Conservation (phyloP, 1,140 invertebrate genomes). For the Diploscapter pachys region DNA sequence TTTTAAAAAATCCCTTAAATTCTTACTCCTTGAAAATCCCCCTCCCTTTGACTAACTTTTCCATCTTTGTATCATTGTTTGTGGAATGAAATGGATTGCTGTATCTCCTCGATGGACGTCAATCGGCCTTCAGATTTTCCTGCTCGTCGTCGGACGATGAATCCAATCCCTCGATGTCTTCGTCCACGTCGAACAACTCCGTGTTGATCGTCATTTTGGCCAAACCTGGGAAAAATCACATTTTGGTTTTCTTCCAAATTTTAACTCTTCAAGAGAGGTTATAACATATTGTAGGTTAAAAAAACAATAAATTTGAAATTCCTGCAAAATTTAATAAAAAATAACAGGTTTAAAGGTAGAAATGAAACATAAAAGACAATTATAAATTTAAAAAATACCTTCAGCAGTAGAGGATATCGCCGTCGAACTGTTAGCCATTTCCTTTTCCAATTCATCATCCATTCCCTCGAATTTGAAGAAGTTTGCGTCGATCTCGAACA, state of each 20-base stretch:
- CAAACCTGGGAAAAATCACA: conserved; percentile 16
- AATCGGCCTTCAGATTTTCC: background rate
- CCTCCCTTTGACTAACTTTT: too few species aligned
- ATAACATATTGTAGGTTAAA: conserved; percentile 12
- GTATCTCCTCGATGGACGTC: too few species aligned
- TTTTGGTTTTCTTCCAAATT: conserved; percentile 3
- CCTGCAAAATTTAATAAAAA: too few species aligned
- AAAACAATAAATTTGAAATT: background rate
- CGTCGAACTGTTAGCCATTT: conserved; percentile 6
- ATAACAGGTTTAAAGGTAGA: background rate
- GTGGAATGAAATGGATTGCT: too few species aligned
- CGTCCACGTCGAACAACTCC: conserved; percentile 40
- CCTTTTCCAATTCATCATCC: conserved; percentile 42
- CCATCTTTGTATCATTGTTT: too few species aligned
- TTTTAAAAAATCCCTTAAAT: too few species aligned
- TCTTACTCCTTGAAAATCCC: too few species aligned
- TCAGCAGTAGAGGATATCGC: conserved; percentile 8
- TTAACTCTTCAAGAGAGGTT: too few species aligned
- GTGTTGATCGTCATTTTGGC: conserved; percentile 41
- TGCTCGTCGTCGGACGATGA: conserved; percentile 7
- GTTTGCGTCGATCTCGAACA: conserved; percentile 56
- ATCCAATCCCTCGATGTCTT: conserved; percentile 34
- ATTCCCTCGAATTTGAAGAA: conserved; percentile 49
- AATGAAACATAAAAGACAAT: background rate
- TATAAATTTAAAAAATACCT: background rate